Evolutionary conservation across 2,888 invertebrate genomes (phyloP), one percentile per base, ranked within the genome.

Genomic region (Zaprionus lineosus): DNA sequence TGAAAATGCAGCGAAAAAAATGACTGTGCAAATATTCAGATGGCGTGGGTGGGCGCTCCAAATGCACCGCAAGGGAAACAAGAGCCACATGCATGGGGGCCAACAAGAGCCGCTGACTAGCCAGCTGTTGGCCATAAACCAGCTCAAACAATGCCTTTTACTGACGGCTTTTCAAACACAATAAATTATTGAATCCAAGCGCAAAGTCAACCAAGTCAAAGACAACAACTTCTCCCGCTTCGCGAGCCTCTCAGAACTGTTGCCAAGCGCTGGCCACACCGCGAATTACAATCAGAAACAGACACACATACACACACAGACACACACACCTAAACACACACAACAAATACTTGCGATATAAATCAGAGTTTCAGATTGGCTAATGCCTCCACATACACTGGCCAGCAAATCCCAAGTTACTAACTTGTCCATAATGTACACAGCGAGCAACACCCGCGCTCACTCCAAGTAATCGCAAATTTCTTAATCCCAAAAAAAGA

Each of bases 171-270:
- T 70, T 74, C 77, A 73, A 81, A 75, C 75, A 75, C 77, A 73
- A 81, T 81, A 81, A 81, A 81, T 78, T 71, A 78, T 81, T 71
- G 78, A 78, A 81, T 81, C 74, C 77, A 66, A 66, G 66, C 70
- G 48, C 64, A 67, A 65, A 81, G 81, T 81, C 77, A 77, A 75
- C 81, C 77, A n/a, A 78, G 75, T 75, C 75, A 78, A 78, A 78
- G 77, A 81, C 81, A 37, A 28, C 41, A 41, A 21, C 33, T 44
- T 7, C 28, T 31, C 34, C 12, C 55, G 36, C 28, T 51, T 69
- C 57, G 65, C 44, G 29, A 29, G 53, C 50, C 34, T 36, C 14
- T 48, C 31, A 46, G 34, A 26, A 36, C 50, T 60, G 67, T 78
- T 77, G 71, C 78, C 78, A 77, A 52, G 61, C 52, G 55, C 63